phyloP scores from a whole-genome alignment of 92 coral and sea anemone genomes.

The Anthopleura xanthogrammica region DNA sequence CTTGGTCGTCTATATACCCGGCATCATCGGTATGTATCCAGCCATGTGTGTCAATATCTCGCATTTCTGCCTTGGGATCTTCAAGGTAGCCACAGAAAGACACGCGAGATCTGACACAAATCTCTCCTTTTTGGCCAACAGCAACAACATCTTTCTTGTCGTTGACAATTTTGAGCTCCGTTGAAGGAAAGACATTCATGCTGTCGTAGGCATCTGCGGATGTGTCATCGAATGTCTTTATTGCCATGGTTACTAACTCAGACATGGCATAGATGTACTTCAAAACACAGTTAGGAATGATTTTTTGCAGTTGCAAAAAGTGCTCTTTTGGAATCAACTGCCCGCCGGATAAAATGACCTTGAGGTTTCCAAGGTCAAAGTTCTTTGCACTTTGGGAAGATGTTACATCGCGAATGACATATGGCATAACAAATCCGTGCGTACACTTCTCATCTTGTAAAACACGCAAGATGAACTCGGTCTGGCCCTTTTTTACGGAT shows the following conservation, averaged over 20 bases:
- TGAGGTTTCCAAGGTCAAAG: conserved; percentile 15
- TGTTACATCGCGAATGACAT: background rate
- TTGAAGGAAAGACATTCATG: conserved; percentile 6
- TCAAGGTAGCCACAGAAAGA: conserved; percentile 15
- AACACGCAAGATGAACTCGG: background rate
- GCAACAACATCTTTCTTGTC: conserved; percentile 2
- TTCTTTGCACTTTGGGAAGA: background rate
- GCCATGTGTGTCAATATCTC: conserved; percentile 13
- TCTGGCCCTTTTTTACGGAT: background rate
- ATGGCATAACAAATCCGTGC: background rate
- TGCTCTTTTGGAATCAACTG: conserved; percentile 4
- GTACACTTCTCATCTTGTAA: conserved; percentile 25
- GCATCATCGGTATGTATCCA: conserved; percentile 28
- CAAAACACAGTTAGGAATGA: background rate
- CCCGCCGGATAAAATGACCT: conserved; percentile 9
- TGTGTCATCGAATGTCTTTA: background rate
- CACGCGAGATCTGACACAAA: conserved; percentile 11
- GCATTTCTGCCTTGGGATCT: conserved; percentile 3
- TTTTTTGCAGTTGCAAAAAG: background rate
- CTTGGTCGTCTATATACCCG: conserved; percentile 25
- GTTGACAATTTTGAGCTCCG: conserved; percentile 24
- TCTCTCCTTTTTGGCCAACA: conserved; percentile 19
- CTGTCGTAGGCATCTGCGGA: conserved; percentile 11
- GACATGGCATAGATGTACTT: conserved; percentile 6
- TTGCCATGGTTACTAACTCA: background rate